Base-by-base conservation (phyloP, 2,888 invertebrate genomes). In the Pterostichus madidus region DNA sequence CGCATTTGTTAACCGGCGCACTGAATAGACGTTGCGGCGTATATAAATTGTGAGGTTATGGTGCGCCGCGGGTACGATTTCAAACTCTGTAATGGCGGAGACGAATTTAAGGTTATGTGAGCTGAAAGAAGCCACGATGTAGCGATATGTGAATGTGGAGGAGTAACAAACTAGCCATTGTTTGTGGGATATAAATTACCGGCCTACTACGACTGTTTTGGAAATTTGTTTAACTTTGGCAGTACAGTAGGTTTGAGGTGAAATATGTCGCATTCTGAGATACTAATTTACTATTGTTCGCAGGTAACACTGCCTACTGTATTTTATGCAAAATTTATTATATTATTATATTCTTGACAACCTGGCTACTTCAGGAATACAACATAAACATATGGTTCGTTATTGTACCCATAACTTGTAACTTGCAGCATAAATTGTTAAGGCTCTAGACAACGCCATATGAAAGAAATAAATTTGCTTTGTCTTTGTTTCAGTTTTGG, bases 41-140 rank as follows among this genome's bases (percentile, higher is more conserved):
- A 46, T 44, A 73, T 73, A 73, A 73, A 73, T 73, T 73, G 73
- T 73, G 13, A 73, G 44, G 73, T 39, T 77, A 77, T 77, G 39
- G 77, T 59, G 35, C 59, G 77, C 15, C 56, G 13, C 17, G 77
- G 77, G 77, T 56, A 15, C 59, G 44, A 77, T 77, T 56, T 59
- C 17, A 44, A 73, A 35, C 32, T 68, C 68, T 24, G 32, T 35
- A 44, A 73, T 24, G 73, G 24, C 39, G 46, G 39, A 46, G 17
- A 35, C 68, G 46, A 44, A 73, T 73, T 73, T 73, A 73, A 73
- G 39, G 68, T 68, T 68, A 68, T 68, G 35, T 68, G 32, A 39
- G 39, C 39, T 39, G 39, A 39, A 39, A 39, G 39, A 39, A 39
- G 39, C 39, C 39, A 39, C 39, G 39, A 5, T 8, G 39, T 39